Base-by-base conservation (phyloP, 2,888 invertebrate species). In the Gastrophysa polygoni region DNA sequence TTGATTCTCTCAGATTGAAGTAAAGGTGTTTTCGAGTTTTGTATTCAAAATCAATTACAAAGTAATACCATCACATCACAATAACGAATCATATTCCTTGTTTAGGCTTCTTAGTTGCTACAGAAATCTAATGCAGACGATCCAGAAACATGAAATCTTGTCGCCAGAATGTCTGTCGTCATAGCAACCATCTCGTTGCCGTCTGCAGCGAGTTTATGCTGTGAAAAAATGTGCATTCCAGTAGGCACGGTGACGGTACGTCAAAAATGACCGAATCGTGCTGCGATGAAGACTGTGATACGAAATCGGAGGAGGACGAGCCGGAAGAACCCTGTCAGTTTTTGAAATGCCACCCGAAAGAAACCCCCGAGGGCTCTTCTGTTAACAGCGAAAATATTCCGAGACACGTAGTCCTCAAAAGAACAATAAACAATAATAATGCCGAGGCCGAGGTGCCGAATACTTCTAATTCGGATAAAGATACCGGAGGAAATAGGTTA, bases 121-220 rank as follows among this genome's bases (percentile, higher is more conserved):
- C 38, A 38, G 38, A 38, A 38, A 38, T 38, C 14, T 38, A 14
- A 7, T 38, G 14, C 38, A 38, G 21, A 38, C 28, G 14, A 11
- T n/a, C 20, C 29, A 51, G 28, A 57, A 29, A 29, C 14, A 43
- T 59, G 56, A 57, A 59, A 34, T 56, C 29, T 18, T 57, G 79
- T 73, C 80, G 81, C 79, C 81, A 68, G 71, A 63, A 71, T 75
- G 80, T 80, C 81, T 80, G 77, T 80, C 74, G 71, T 74, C 78
- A 80, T 81, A 78, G 77, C 73, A 80, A 81, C 80, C 64, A 68
- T 65, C 68, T 70, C 70, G 34, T 47, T 61, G 59, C 55, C 58
- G 66, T 67, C 67, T 67, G 50, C 57, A 34, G 59, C 47, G 24
- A 29, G 43, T 50, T 63, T 55, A 54, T 16, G 29, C 47, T 29